Evolutionary conservation across 2,888 invertebrate genomes (phyloP).

Genomic region (Empis stercorea): DNA sequence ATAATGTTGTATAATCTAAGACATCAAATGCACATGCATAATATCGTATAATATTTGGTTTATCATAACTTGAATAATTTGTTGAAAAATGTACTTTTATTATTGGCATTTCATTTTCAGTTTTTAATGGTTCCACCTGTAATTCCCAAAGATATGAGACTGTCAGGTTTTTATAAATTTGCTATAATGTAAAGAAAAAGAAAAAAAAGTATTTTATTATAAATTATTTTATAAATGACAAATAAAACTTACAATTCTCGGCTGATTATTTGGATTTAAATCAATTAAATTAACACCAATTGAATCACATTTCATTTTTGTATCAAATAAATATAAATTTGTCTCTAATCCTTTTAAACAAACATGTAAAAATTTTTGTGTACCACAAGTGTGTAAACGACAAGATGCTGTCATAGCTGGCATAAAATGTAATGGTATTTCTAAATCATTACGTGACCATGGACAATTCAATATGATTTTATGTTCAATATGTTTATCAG

Average conservation of each 20-base stretch:
- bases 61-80: constrained; percentile 39
- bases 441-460: constrained; percentile 61
- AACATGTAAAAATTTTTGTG: constrained; percentile 76
- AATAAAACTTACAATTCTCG: constrained; percentile 40
- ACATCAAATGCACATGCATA: constrained; percentile 66
- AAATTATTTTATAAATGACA: background rate
- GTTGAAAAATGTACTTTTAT: constrained; percentile 52
- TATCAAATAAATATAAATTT: constrained; percentile 39
- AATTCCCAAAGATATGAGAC: constrained; percentile 79
- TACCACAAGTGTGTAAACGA: constrained; percentile 69
- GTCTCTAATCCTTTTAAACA: constrained; percentile 48
- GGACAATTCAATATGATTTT: constrained; percentile 69
- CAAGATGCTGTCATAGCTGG: constrained; percentile 71
- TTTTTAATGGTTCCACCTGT: constrained; percentile 47
- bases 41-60: constrained; percentile 29
- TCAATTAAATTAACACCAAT: constrained; percentile 48
- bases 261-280: constrained; percentile 49
- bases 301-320: constrained; percentile 44
- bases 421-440: constrained; percentile 64
- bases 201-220: constrained; percentile 1
- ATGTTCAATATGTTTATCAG: constrained; percentile 58
- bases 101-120: constrained; percentile 42
- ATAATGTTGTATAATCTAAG: constrained; percentile 73
- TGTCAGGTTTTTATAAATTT: constrained; percentile 58
- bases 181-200: constrained; percentile 28